Conservation (phyloP, 2,888 invertebrate species). For the Cecidostiba fungosa region DNA sequence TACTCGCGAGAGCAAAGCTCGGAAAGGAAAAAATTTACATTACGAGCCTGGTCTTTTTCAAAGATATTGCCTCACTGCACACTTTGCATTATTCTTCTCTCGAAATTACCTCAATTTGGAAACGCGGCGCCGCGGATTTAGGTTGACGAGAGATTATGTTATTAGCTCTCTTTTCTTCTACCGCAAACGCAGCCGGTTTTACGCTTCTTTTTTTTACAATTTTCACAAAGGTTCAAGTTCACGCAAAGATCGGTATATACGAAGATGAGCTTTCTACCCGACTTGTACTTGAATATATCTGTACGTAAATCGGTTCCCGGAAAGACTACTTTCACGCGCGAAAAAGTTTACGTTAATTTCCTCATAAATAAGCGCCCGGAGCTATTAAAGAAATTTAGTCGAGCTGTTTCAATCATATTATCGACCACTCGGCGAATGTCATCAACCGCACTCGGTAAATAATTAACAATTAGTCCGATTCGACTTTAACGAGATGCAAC, state of each 20-base stretch:
- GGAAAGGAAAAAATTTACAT: background rate
- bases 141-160: background rate
- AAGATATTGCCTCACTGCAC: background rate
- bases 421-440: background rate
- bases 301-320: background rate
- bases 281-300: background rate
- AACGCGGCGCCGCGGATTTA: background rate
- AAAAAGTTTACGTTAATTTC: background rate
- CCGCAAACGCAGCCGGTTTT: background rate
- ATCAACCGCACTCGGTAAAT: too few species aligned
- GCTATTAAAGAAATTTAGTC: background rate
- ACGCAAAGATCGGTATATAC: too few species aligned
- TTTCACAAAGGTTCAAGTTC: background rate
- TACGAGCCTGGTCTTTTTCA: background rate
- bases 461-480: conserved; percentile 33
- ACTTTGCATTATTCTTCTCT: conserved; percentile 8
- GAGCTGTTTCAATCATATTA: conserved; percentile 17
- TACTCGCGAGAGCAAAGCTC: background rate
- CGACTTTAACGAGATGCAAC: background rate
- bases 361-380: background rate
- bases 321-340: background rate
- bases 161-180: background rate
- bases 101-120: conserved; percentile 14
- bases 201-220: background rate
- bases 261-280: background rate